Evolutionary conservation across 2,797 vertebrate genomes (phyloP).

Genomic region (Centropyge bicolor): DNA sequence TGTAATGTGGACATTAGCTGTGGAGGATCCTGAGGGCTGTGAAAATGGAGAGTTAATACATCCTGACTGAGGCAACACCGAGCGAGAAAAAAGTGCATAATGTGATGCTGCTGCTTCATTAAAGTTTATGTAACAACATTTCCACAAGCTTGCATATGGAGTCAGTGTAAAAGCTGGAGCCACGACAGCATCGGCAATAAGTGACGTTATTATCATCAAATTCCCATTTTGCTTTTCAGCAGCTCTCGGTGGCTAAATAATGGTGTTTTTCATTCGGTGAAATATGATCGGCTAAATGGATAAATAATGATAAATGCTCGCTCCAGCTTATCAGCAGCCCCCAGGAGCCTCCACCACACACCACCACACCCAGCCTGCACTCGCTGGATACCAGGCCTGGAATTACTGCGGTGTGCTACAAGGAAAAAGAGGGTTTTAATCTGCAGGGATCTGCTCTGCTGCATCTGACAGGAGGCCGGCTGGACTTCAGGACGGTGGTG

Average conservation of each 20-base stretch:
- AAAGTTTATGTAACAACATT: constrained; percentile 22
- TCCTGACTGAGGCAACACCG: neutral
- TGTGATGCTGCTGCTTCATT: constrained; percentile 32
- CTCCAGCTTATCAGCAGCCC: constrained; percentile 61
- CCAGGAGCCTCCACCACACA: constrained; percentile 48
- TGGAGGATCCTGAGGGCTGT: constrained; percentile 8
- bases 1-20: constrained; percentile 17
- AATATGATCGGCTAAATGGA: constrained; percentile 52
- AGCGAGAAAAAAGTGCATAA: constrained; percentile 2
- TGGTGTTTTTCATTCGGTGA: constrained; percentile 40
- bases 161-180: constrained; percentile 19
- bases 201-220: constrained; percentile 31
- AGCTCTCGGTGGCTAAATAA: constrained; percentile 41
- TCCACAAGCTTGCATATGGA: constrained; percentile 19
- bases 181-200: constrained; percentile 15
- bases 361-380: constrained; percentile 19
- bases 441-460: constrained; percentile 47
- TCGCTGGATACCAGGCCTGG: constrained; percentile 2
- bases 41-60: constrained; percentile 5
- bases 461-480: constrained; percentile 25
- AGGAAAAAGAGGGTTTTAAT: constrained; percentile 50
- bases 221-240: constrained; percentile 43
- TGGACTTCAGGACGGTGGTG: constrained; percentile 28
- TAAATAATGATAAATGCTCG: constrained; percentile 53
- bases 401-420: constrained; percentile 47